Base-by-base conservation (phyloP, 2,113 vertebrate species). In the Atherinomorus stipes region DNA sequence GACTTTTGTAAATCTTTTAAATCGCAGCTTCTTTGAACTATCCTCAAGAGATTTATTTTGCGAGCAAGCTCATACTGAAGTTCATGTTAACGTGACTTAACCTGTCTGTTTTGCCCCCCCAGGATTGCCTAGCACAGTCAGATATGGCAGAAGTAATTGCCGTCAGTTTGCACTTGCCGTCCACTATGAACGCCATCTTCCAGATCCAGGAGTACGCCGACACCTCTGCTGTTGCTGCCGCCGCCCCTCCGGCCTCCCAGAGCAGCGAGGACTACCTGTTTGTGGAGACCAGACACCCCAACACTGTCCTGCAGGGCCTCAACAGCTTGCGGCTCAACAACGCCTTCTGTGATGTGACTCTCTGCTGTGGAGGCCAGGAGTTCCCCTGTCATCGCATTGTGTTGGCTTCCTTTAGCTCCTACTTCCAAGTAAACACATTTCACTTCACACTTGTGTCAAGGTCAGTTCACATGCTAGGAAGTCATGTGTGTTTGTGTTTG, bases 381-480 rank as follows among this genome's bases (percentile, higher is more conserved):
- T 95, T 95, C 70, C 93, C 94, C 37, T 95, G 94, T 40, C 94
- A 95, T 47, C 94, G 94, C 45, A 93, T 95, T 1, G 94, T 95
- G 2, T 84, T 95, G 64, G 94, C 94, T 38, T 94, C 94, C 38
- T 94, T 94, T 59, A 95, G 94, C 90, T 93, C 93, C 7, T 95
- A 95, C 83, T 95, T 95, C 64, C 93, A 94, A 92, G 94, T 94
- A 70, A 77, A 21, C 38, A 0, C 44, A 9, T 47, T 13, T 58
- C 28, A 26, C 3, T 16, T 31, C 11, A 1, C 15, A 21, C 1
- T 16, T 4, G 3, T 44, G 50, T 18, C 40, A 9, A 0, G 8
- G 11, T 7, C 58, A 3, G 44, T 8, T 10, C 10, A 22, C 37
- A 10, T 37, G 23, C 11, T 38, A 1, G 13, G 26, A 3, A 56